phyloP scores from a whole-genome alignment of 1,140 invertebrate species.

The Drosophila saltans region DNA sequence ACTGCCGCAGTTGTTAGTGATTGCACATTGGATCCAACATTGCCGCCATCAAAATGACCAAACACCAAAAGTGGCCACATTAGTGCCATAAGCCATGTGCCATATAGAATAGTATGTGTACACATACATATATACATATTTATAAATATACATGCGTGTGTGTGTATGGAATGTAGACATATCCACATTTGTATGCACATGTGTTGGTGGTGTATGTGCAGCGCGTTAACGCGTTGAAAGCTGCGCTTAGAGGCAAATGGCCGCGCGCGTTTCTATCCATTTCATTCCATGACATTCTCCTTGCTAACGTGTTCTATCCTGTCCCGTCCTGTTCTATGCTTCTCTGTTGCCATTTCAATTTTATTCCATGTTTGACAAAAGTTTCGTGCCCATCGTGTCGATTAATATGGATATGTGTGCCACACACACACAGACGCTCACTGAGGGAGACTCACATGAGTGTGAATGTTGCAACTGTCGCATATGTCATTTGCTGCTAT shows the following conservation, averaged over 20 bases:
- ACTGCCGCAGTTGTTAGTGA: conserved; percentile 17
- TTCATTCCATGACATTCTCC: not conserved
- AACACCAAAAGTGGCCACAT: conserved; percentile 19
- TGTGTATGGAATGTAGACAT: not conserved
- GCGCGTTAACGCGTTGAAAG: conserved; percentile 23
- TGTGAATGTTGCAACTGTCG: conserved; percentile 16
- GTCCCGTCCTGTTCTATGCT: not conserved
- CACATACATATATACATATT: not conserved
- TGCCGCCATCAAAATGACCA: conserved; percentile 7
- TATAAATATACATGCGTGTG: not conserved
- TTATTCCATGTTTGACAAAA: conserved; percentile 15
- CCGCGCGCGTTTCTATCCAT: conserved; percentile 9
- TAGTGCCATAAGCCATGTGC: conserved; percentile 23
- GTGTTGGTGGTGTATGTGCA: conserved; percentile 3
- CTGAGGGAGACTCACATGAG: not conserved
- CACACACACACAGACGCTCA: not conserved
- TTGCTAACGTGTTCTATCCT: not conserved
- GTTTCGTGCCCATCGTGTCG: conserved; percentile 15
- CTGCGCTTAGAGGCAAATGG: conserved; percentile 24
- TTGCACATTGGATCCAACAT: conserved; percentile 16
- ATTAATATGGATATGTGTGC: conserved; percentile 20
- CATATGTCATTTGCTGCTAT: conserved; percentile 15
- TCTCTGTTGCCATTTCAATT: conserved; percentile 14
- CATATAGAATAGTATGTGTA: not conserved
- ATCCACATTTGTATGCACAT: conserved; percentile 5